Percentiles rank a stretch among this genome's conserved stretches.
These are phyloP conservation scores for Rhynchopsitta pachyrhyncha DNA, from an alignment of 2,113 vertebrate species.

Conservation along the genomic window DNA sequence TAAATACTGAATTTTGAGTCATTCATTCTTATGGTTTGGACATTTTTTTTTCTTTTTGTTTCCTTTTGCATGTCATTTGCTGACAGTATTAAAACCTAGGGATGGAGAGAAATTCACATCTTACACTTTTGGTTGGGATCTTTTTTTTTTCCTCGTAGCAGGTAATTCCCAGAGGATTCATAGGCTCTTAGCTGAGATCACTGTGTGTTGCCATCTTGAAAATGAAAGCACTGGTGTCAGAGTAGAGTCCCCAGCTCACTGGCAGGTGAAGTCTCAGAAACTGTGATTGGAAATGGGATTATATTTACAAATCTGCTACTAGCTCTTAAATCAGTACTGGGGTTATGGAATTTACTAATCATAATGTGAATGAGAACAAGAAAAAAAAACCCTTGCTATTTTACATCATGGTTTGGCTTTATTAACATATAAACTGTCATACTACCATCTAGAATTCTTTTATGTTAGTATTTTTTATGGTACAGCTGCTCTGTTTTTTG, in stretches of 20 bases:
- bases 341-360: background rate
- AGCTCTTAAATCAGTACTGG: background rate
- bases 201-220: background rate
- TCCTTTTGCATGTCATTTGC: background rate
- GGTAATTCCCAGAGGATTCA: background rate
- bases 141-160: background rate
- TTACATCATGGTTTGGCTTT: background rate
- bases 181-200: background rate
- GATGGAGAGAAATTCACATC: background rate
- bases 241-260: background rate
- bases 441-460: background rate
- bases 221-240: background rate
- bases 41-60: background rate
- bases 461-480: background rate
- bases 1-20: background rate
- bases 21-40: background rate
- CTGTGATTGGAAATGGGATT: background rate
- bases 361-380: background rate
- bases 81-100: background rate
- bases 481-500: background rate
- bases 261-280: background rate
- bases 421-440: background rate
- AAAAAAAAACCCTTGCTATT: background rate
- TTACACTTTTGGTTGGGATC: background rate
- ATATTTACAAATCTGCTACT: background rate